phyloP scores from a whole-genome alignment of 1,140 invertebrate genomes.

The Drosophila tropicalis region DNA sequence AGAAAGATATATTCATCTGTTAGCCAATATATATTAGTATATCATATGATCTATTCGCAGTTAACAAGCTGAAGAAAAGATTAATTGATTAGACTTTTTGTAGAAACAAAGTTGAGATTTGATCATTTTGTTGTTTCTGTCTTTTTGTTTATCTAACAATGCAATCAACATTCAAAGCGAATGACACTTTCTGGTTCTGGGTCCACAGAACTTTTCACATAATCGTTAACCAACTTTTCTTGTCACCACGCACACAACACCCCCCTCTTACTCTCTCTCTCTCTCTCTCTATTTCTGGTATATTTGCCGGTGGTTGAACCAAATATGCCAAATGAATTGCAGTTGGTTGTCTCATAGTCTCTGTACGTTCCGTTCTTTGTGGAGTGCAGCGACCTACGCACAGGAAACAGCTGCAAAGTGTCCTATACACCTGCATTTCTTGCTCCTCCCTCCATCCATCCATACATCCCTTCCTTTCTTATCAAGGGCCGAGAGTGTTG shows the following conservation, averaged over 20 bases:
- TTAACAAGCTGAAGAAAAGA: no score
- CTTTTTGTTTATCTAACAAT: conserved; percentile 9
- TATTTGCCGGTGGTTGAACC: conserved; percentile 63
- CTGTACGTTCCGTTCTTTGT: not conserved
- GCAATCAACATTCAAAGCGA: conserved; percentile 2
- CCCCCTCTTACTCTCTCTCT: no score
- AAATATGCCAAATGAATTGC: conserved; percentile 66
- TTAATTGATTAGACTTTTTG: no score
- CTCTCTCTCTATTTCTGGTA: not conserved
- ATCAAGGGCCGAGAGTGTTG: conserved; percentile 43
- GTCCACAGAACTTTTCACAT: conserved; percentile 10
- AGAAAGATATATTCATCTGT: no score
- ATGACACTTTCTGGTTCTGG: conserved; percentile 1
- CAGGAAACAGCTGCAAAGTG: conserved; percentile 51
- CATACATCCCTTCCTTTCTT: no score
- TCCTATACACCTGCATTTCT: conserved; percentile 32
- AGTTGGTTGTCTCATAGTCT: conserved; percentile 37
- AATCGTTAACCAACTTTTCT: conserved; percentile 12
- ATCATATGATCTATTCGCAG: no score
- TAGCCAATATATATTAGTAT: no score
- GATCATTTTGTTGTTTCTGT: conserved; percentile 5
- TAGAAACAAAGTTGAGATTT: not conserved
- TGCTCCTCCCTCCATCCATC: not conserved
- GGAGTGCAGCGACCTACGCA: conserved; percentile 68
- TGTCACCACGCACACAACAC: no score